A percentile compares a stretch with the other conserved stretches of the same genome.
Conservation (phyloP, 2,113 vertebrate species). For the Narcine bancroftii region DNA sequence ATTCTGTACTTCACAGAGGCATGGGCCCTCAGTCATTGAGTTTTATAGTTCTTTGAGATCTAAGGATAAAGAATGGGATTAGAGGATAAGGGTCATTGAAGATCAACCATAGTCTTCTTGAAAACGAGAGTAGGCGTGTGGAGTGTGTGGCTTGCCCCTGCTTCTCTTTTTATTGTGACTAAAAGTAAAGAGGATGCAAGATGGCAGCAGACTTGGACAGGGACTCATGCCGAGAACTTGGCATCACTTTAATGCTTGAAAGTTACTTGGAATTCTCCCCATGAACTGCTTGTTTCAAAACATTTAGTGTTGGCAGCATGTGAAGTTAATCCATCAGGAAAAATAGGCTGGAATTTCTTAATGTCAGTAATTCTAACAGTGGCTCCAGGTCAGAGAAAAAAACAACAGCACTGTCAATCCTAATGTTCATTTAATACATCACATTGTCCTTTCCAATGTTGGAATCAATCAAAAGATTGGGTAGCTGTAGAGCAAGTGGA, state of each 20-base stretch:
- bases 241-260: not conserved
- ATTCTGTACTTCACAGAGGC: not conserved
- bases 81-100: not conserved
- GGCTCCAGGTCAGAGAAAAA: not conserved
- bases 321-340: not conserved
- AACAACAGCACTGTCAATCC: not conserved
- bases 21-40: not conserved
- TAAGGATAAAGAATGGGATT: not conserved
- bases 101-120: not conserved
- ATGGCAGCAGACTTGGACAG: not conserved
- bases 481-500: not conserved
- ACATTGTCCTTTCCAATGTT: not conserved
- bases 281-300: not conserved
- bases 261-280: not conserved
- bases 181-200: not conserved
- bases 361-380: not conserved
- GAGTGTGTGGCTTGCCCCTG: not conserved
- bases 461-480: not conserved
- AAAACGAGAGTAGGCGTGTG: not conserved
- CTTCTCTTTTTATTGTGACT: not conserved
- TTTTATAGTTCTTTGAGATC: not conserved
- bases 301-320: not conserved
- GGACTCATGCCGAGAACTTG: not conserved
- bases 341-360: not conserved
- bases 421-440: not conserved